Evolutionary conservation across 2,888 invertebrate species (phyloP).

Genomic region (Parnassius orleans): DNA sequence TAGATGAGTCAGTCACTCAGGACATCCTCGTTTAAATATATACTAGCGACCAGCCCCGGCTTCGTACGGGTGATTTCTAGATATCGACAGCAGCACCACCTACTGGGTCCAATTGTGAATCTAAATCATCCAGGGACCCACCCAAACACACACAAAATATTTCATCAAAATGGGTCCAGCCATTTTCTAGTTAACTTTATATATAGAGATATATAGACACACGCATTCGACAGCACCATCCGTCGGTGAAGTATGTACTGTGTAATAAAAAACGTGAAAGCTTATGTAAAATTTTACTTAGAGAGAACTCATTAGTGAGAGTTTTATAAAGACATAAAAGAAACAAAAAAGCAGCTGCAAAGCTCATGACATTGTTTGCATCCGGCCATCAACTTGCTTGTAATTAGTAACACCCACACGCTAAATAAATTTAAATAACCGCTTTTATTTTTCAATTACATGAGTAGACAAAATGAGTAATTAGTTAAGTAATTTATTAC

Average conservation of each 20-base stretch:
- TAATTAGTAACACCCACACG: conserved; percentile 40
- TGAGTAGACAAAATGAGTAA: conserved; percentile 19
- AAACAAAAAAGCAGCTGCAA: conserved; percentile 19
- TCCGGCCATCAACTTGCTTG: conserved; percentile 32
- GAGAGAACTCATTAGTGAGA: conserved; percentile 25
- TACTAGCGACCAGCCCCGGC: too few relatives aligned
- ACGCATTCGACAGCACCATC: not conserved
- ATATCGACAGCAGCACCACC: too few relatives aligned
- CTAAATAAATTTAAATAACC: conserved; percentile 39
- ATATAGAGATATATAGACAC: too few relatives aligned
- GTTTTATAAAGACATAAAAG: conserved; percentile 24
- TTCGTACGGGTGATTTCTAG: too few relatives aligned
- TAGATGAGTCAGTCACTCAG: too few relatives aligned
- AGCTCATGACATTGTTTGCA: conserved; percentile 29
- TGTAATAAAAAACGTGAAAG: conserved; percentile 1
- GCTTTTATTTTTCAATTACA: conserved; percentile 33
- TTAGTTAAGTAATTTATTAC: conserved; percentile 24
- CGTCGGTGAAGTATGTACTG: not conserved
- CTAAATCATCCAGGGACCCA: too few relatives aligned
- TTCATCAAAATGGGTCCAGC: too few relatives aligned
- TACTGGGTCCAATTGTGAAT: too few relatives aligned
- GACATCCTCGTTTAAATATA: too few relatives aligned
- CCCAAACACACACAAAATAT: too few relatives aligned
- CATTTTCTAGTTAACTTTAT: too few relatives aligned
- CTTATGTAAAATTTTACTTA: conserved; percentile 20